A percentile compares a stretch with the other conserved stretches of the same genome.
Evolutionary conservation across 2,797 vertebrate genomes (phyloP).

Genomic region (Enteromius anoplus): DNA sequence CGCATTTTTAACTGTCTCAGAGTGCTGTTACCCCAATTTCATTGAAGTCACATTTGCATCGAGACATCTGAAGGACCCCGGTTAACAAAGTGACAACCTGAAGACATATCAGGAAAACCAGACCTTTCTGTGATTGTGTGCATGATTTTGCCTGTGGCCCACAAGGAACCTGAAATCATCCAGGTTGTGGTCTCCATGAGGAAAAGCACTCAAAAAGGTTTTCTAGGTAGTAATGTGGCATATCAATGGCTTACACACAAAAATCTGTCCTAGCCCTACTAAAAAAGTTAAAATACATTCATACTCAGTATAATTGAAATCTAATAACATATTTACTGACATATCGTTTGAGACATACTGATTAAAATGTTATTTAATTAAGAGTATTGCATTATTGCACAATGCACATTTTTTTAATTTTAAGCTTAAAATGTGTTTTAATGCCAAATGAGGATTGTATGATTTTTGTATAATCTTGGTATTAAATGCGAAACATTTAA

Average conservation of each 20-base stretch:
- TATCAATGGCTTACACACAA: background rate
- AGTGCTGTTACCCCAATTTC: conserved; percentile 60
- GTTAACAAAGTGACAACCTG: conserved; percentile 64
- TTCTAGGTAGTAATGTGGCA: background rate
- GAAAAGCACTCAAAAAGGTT: background rate
- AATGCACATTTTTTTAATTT: background rate
- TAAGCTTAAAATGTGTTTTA: background rate
- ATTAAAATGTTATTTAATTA: background rate
- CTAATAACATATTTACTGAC: background rate
- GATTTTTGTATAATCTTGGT: background rate
- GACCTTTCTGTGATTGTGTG: conserved; percentile 15
- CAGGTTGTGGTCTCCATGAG: background rate
- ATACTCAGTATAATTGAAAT: background rate
- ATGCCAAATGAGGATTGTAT: background rate
- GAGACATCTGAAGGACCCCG: conserved; percentile 59
- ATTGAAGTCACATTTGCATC: conserved; percentile 69
- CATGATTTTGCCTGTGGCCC: background rate
- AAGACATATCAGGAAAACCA: conserved; percentile 46
- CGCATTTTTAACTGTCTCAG: conserved; percentile 59
- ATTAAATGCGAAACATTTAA: background rate
- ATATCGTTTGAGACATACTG: background rate
- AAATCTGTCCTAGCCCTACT: background rate
- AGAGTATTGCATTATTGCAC: background rate
- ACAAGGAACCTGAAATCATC: background rate
- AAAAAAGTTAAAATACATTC: background rate